These are phyloP conservation scores for Vanacampus margaritifer DNA, from an alignment of 2,113 vertebrate species.

Conservation along the genomic window DNA sequence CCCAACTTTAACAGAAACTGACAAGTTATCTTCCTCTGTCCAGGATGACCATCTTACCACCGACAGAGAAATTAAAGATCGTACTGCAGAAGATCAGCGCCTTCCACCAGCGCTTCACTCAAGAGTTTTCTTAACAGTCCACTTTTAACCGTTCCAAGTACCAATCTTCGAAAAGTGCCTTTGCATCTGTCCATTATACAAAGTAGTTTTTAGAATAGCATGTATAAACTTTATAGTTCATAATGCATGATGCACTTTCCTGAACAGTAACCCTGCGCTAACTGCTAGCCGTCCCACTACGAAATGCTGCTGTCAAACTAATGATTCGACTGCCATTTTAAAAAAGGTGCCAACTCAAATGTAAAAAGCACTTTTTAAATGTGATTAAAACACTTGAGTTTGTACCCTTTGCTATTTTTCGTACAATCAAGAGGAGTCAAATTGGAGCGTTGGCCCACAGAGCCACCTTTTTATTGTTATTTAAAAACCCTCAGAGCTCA, in stretches of 20 bases:
- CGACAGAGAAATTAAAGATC: conserved; percentile 77
- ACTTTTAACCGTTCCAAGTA: neutral
- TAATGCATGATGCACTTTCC: conserved; percentile 29
- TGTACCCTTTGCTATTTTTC: neutral
- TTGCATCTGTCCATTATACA: neutral
- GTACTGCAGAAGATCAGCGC: conserved; percentile 76
- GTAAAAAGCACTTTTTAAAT: conserved; percentile 20
- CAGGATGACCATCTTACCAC: conserved; percentile 88
- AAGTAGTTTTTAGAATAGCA: neutral
- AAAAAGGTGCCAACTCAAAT: conserved; percentile 13
- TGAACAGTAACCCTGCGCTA: neutral
- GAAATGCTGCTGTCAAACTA: neutral
- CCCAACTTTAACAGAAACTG: neutral
- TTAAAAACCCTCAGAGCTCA: conserved; percentile 70
- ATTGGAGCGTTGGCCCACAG: conserved; percentile 15
- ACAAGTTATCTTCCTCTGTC: neutral
- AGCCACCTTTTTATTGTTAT: conserved; percentile 62
- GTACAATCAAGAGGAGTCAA: neutral
- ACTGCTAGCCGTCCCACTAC: no score
- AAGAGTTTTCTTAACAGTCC: conserved; percentile 72
- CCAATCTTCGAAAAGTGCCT: neutral
- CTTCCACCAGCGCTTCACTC: conserved; percentile 79
- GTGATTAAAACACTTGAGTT: conserved; percentile 21
- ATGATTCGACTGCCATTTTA: neutral
- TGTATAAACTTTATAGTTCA: neutral